Conservation (phyloP, 2,888 invertebrate species). For the Plemyria rubiginata region DNA sequence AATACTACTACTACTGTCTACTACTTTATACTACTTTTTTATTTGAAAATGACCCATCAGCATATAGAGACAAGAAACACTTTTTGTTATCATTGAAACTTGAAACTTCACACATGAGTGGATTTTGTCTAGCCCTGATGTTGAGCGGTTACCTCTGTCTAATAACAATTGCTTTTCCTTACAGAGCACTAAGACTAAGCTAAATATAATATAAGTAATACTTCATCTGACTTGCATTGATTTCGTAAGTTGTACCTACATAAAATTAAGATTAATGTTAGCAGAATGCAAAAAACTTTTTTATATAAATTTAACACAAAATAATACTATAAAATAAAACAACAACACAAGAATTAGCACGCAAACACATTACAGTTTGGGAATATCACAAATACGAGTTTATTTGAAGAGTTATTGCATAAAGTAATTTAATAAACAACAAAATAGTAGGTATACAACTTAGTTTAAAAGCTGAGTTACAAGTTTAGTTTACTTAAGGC, state of each 20-base stretch:
- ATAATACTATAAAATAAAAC: slow-evolving; percentile 15
- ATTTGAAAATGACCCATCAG: no score
- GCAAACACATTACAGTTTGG: slow-evolving; percentile 36
- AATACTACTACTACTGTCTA: no score
- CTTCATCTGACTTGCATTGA: slow-evolving; percentile 2
- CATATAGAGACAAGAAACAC: no score
- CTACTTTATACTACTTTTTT: no score
- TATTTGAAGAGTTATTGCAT: slow-evolving; percentile 38
- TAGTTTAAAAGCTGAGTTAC: slow-evolving; percentile 9
- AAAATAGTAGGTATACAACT: neutral
- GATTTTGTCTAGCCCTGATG: no score
- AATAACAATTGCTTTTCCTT: no score
- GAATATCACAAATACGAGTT: slow-evolving; percentile 43
- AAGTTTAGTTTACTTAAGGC: slow-evolving; percentile 7
- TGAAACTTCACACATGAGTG: no score
- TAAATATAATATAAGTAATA: neutral
- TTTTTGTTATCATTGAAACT: no score
- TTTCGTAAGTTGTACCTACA: neutral
- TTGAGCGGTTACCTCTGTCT: no score
- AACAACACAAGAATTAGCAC: slow-evolving; percentile 33
- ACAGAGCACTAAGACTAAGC: neutral
- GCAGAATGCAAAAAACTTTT: slow-evolving; percentile 10
- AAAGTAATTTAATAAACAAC: slow-evolving; percentile 15
- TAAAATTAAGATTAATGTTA: no score
- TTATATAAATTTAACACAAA: neutral